Percentiles rank a stretch among this genome's conserved stretches.
These are phyloP conservation scores for Taenaris catops DNA, from an alignment of 2,888 invertebrate genomes.

Conservation along the genomic window DNA sequence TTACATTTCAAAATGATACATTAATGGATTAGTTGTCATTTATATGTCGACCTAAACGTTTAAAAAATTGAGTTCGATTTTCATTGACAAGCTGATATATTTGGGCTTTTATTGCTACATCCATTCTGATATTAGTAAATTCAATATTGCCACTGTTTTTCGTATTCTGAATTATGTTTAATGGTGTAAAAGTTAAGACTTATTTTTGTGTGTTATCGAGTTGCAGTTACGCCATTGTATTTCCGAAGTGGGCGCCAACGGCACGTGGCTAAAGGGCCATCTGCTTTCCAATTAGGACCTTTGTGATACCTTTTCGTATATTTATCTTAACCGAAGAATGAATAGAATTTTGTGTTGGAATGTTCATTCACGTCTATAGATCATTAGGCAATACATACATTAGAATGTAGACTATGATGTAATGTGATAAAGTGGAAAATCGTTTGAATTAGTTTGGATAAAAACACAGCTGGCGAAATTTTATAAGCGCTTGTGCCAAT, in stretches of 20 bases:
- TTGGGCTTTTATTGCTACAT: not conserved
- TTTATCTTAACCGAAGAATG: conserved; percentile 31
- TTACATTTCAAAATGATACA: not conserved
- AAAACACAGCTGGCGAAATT: conserved; percentile 15
- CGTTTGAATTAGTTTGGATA: conserved; percentile 1
- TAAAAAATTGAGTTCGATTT: not conserved
- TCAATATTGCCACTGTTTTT: not conserved
- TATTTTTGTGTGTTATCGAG: conserved; percentile 3
- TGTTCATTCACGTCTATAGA: conserved; percentile 30
- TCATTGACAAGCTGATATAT: not conserved
- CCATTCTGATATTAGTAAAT: not conserved
- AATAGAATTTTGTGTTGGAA: conserved; percentile 32
- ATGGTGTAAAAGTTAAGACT: not conserved
- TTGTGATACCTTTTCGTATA: conserved; percentile 30
- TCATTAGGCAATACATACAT: not conserved
- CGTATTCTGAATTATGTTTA: not conserved
- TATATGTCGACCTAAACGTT: not conserved
- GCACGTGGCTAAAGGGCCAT: conserved; percentile 51
- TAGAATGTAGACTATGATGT: not conserved
- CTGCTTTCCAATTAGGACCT: conserved; percentile 50
- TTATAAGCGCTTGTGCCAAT: conserved; percentile 5
- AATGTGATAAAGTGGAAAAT: conserved; percentile 2
- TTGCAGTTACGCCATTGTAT: conserved; percentile 17
- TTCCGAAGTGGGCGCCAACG: conserved; percentile 30
- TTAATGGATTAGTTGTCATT: not conserved